Evolutionary conservation across 2,113 vertebrate species (phyloP).

Genomic region (Smithornis capensis): DNA sequence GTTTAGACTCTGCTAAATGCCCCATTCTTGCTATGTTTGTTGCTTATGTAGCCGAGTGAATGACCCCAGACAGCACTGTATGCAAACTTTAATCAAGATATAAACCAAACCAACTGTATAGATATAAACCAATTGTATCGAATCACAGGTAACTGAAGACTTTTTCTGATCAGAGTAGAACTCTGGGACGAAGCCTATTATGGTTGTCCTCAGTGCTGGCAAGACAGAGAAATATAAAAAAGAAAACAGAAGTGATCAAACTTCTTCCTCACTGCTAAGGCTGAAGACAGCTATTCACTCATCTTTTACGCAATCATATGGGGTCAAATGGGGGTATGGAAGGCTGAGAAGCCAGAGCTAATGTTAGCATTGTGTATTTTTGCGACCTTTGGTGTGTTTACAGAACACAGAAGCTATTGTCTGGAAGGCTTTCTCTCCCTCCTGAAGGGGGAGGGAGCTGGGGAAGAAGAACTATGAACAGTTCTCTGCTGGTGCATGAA

Average conservation of each 20-base stretch:
- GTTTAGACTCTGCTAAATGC: background rate
- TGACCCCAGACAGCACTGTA: background rate
- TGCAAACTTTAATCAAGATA: background rate
- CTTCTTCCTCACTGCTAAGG: background rate
- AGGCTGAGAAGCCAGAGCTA: slow-evolving; percentile 10
- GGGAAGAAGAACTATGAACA: background rate
- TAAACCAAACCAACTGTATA: too few species aligned
- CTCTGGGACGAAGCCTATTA: background rate
- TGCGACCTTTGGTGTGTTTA: slow-evolving; percentile 31
- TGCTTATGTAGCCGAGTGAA: background rate
- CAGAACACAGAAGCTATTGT: slow-evolving; percentile 26
- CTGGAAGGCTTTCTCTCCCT: background rate
- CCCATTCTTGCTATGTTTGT: background rate
- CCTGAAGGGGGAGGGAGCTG: background rate
- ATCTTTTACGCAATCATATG: background rate
- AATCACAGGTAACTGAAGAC: background rate
- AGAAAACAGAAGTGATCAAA: background rate
- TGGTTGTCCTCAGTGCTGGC: background rate
- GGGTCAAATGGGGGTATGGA: background rate
- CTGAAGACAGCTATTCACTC: background rate
- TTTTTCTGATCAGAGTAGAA: background rate
- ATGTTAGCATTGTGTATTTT: slow-evolving; percentile 36
- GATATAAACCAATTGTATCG: background rate
- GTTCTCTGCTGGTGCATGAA: background rate
- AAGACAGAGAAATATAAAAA: background rate